These are phyloP conservation scores for Camelus dromedarius DNA, from an alignment of 2,113 vertebrate genomes.

Conservation along the genomic window DNA sequence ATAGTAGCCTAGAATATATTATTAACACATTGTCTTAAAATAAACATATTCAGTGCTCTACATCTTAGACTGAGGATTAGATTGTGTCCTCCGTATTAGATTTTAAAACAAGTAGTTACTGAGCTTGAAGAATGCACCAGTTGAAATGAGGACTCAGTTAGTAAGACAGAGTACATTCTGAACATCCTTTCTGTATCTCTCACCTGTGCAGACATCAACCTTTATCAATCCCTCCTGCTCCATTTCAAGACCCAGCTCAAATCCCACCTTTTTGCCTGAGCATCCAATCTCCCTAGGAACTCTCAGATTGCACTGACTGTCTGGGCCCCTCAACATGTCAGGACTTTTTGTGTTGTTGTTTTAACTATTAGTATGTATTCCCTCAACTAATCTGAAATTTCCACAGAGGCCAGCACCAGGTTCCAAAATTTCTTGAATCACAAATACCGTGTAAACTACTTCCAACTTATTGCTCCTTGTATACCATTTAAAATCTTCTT, in stretches of 20 bases:
- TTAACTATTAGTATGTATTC: background rate
- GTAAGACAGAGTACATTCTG: background rate
- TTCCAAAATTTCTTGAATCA: background rate
- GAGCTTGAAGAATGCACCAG: background rate
- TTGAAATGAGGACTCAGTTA: background rate
- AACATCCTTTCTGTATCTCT: background rate
- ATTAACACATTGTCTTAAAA: background rate
- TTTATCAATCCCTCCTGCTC: background rate
- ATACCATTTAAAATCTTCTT: no score
- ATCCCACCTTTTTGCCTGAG: background rate
- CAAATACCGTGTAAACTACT: conserved; percentile 9
- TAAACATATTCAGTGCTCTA: background rate
- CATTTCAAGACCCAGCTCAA: background rate
- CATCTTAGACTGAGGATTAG: conserved; percentile 27
- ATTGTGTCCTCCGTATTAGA: background rate
- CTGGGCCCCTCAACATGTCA: background rate
- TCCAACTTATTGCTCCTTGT: conserved; percentile 29
- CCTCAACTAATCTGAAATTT: conserved; percentile 19
- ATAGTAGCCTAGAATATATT: background rate
- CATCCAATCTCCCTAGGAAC: background rate
- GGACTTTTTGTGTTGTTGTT: background rate
- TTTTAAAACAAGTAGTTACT: background rate
- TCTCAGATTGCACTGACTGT: background rate
- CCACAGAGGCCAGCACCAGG: background rate
- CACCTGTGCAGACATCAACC: background rate